Evolutionary conservation across 2,113 vertebrate species (phyloP), one percentile per base, ranked within the genome.

Genomic region (Varanus salvator): DNA sequence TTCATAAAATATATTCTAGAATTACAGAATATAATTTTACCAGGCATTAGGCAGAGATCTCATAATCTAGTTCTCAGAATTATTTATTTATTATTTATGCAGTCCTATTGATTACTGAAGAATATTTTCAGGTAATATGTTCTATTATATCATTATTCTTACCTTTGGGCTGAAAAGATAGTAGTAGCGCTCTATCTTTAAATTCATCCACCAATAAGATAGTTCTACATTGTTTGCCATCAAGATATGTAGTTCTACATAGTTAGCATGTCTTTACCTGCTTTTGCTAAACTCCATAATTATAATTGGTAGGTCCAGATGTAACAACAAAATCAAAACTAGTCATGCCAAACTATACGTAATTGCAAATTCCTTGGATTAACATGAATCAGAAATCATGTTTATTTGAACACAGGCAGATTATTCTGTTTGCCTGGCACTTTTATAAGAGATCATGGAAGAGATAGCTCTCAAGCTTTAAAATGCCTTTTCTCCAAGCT

Each of bases 401-500:
- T 77, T 84, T 68, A 77, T 15, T 38, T 34, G 31, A 34, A n/a
- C 84, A 84, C 66, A 44, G 84, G 34, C 25, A 89, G 44, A 85
- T 80, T 21, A 94, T 78, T 92, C 92, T 76, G 87, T 93, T 76
- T 83, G 60, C 27, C 80, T 86, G 91, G 54, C 11, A 90, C n/a
- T 76, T 31, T 78, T 86, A 86, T 91, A 93, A 92, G 86, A 86
- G 64, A 86, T 44, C 84, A 80, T 93, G 92, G 77, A 77, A 85
- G 68, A 68, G 75, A 78, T 54, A 75, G 11, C 77, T 57, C 78
- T 84, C 50, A 44, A 2, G 23, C 27, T 54, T 85, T 76, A 75
- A 84, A 72, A 82, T 78, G 54, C 6, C 57, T 83, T 3, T 78
- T 92, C 92, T 66, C 74, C 57, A 64, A 91, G 83, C 9, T 4